A percentile compares a stretch with the other conserved stretches of the same genome.
phyloP scores from a whole-genome alignment of 2,797 vertebrate species.

The Alosa sapidissima region DNA sequence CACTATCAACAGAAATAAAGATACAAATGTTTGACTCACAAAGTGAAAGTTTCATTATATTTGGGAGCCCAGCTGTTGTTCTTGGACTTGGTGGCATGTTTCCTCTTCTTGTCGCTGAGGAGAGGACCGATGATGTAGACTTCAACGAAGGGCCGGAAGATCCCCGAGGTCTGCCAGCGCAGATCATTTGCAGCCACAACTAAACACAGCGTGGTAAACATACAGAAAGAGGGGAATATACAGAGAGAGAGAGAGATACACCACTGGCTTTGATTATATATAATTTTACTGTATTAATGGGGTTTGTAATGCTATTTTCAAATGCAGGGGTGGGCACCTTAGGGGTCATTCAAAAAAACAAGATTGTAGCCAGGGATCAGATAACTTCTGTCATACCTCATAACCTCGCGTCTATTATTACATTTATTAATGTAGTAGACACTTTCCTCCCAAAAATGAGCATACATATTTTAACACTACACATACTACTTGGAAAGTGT shows the following conservation, averaged over 20 bases:
- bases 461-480: not conserved
- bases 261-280: not conserved
- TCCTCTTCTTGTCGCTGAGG: constrained; percentile 97
- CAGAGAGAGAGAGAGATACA: not conserved
- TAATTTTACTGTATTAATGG: not conserved
- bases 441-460: not conserved
- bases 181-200: constrained; percentile 97
- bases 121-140: constrained; percentile 96
- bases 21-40: constrained; percentile 79
- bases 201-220: constrained; percentile 52
- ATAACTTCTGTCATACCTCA: too few species aligned
- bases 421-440: not conserved
- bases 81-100: constrained; percentile 97
- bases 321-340: not conserved
- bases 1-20: not conserved
- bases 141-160: constrained; percentile 97
- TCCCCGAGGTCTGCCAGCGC: constrained; percentile 96
- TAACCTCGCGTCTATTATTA: not conserved
- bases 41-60: constrained; percentile 96
- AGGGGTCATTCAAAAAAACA: too few species aligned
- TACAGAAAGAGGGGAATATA: not conserved
- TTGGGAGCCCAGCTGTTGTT: constrained; percentile 99
- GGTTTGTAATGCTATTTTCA: not conserved
- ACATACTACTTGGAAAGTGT: not conserved
- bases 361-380: too few species aligned